Evolutionary conservation across 2,888 invertebrate species (phyloP), one percentile per base, ranked within the genome.

Genomic region (Ormyrus rosae): DNA sequence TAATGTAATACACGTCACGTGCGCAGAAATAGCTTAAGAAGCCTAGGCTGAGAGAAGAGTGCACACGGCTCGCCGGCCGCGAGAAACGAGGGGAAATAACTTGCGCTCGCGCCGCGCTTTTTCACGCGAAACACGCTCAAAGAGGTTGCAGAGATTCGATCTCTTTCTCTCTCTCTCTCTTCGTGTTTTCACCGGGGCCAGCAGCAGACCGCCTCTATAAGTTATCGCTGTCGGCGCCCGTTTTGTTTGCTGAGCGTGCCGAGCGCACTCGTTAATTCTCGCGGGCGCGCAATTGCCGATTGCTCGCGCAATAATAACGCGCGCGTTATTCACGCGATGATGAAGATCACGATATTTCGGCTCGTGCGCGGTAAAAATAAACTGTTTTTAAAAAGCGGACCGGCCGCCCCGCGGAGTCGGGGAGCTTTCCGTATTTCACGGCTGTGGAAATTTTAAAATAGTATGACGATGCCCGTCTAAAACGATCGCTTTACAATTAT

Each of bases 1-100:
- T 92, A 92, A 93, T 92, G 92, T 91, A 92, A 93, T 92, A 92
- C 92, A 92, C 90, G 90, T 90, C 91, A 90, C 88, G 87, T 86
- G 91, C 90, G 91, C 91, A 91, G 91, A 93, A 93, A 93, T 93
- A 93, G 92, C 91, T 86, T 91, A 89, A 88, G 88, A 87, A 91
- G 89, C 89, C 91, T 91, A 91, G 91, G 89, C 89, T 91, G 91
- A 91, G 91, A 91, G 90, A 89, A 84, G 84, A 83, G 86, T 92
- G 93, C 93, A 91, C 92, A 92, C 92, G 92, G 91, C 91, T 89
- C 92, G 58, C 63, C 46, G 46, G 45, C 51, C 64, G 51, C 34
- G 60, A 51, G 67, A 64, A 34, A 64, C 64, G 65, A 55, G 76
- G 69, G 34, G 76, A 82, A 81, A 81, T 81, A 81, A 78, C 78